These are phyloP conservation scores for Phyllopteryx taeniolatus DNA, from an alignment of 2,113 vertebrate genomes.

Conservation along the genomic window DNA sequence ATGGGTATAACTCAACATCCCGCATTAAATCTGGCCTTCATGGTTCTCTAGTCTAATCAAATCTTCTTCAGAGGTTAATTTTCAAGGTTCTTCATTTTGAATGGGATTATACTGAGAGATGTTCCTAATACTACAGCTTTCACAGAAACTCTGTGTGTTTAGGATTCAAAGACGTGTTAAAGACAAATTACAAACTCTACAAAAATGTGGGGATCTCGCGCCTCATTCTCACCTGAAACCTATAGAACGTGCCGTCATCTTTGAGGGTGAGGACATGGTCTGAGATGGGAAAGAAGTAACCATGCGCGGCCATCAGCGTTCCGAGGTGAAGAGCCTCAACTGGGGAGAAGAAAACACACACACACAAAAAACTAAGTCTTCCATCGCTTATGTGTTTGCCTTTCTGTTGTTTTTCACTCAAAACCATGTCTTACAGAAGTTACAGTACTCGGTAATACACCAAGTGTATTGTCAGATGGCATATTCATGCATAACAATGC, in stretches of 20 bases:
- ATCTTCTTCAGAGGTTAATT: neutral
- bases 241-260: constrained; percentile 96
- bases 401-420: neutral
- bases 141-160: neutral
- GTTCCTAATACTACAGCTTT: neutral
- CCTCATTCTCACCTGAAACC: constrained; percentile 85
- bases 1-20: neutral
- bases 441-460: neutral
- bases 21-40: neutral
- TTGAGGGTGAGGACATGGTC: constrained; percentile 95
- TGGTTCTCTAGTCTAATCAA: neutral
- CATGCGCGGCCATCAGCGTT: constrained; percentile 94
- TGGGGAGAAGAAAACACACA: constrained; percentile 60
- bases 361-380: neutral
- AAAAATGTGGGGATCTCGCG: neutral
- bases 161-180: neutral
- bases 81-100: neutral
- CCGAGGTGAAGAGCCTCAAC: constrained; percentile 95
- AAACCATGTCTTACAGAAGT: neutral
- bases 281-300: constrained; percentile 98
- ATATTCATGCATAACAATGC: neutral
- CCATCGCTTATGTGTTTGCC: neutral
- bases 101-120: neutral
- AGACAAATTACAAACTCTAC: neutral
- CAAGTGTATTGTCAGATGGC: neutral